Evolutionary conservation across 2,113 vertebrate species (phyloP).

Genomic region (Capreolus pygargus): DNA sequence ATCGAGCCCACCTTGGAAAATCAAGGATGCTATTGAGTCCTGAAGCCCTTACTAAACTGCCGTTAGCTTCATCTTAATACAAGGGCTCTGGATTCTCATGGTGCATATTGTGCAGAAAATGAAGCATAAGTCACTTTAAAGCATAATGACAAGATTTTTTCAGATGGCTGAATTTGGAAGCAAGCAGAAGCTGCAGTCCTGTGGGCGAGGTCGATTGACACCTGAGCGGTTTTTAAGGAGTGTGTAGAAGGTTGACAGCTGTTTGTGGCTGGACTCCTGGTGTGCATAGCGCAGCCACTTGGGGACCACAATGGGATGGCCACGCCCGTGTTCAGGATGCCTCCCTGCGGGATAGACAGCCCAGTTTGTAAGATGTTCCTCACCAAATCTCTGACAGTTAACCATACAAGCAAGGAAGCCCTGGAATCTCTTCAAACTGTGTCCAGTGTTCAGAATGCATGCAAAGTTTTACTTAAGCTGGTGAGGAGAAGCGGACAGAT

Average conservation of each 20-base stretch:
- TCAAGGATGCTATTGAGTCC: neutral
- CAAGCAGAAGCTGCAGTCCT: neutral
- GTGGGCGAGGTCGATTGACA: neutral
- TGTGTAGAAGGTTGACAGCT: neutral
- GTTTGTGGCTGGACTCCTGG: neutral
- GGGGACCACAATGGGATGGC: neutral
- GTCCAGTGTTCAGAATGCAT: neutral
- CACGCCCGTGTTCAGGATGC: neutral
- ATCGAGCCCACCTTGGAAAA: neutral
- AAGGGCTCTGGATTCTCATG: neutral
- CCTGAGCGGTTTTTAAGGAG: neutral
- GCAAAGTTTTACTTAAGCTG: neutral
- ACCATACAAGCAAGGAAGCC: neutral
- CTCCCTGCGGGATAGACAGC: neutral
- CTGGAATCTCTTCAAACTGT: neutral
- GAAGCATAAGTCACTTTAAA: neutral
- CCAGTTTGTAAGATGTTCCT: neutral
- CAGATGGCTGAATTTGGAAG: neutral
- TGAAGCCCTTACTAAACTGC: fast-evolving
- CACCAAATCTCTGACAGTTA: neutral
- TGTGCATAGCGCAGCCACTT: fast-evolving
- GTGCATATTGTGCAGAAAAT: neutral
- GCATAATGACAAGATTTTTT: neutral
- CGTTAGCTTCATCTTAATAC: neutral
- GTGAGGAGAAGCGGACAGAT: neutral